Evolutionary conservation across 2,113 vertebrate species (phyloP), one percentile per base, ranked within the genome.

Genomic region (Platichthys stellatus): DNA sequence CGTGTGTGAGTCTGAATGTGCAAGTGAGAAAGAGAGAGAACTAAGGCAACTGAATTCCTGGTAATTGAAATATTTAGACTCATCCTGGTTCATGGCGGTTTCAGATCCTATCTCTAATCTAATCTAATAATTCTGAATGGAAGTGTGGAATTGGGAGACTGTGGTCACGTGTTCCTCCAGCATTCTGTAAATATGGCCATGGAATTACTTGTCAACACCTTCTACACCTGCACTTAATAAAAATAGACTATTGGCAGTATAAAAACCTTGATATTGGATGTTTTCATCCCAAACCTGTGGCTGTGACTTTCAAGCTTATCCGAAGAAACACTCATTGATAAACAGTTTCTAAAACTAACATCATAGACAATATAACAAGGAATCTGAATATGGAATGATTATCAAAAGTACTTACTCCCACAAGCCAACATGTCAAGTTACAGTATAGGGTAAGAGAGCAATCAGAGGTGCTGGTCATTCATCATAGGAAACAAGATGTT

Each of bases 381-480:
- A 83, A 26, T 57, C 43, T 23, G 69, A 35, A 80, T 74, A 69
- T 74, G 58, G 75, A 77, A 69, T 71, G 43, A 51, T 82, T 5
- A 80, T 80, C 62, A 81, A 87, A 49, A 88, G n/a, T 12, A 80
- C 21, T 45, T 77, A 63, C 67, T 62, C 72, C 67, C 61, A 76
- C 51, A 60, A 78, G 82, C 61, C 31, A 69, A 72, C 58, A 74
- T 67, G 60, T 73, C 31, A 78, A 81, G 69, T 43, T 67, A 47
- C 20, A 56, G 62, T 40, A 28, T 14, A 40, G 12, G 43, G 24
- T 60, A 64, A 63, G n/a, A 70, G 72, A 66, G 57, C 49, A 72
- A 53, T 67, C 67, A 60, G 47, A 51, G 64, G 61, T 21, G 11
- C 45, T 61, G 53, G 63, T 61, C 43, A 51, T 64, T 64, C 43